phyloP scores from a whole-genome alignment of 2,113 vertebrate species.

The Anguilla rostrata region DNA sequence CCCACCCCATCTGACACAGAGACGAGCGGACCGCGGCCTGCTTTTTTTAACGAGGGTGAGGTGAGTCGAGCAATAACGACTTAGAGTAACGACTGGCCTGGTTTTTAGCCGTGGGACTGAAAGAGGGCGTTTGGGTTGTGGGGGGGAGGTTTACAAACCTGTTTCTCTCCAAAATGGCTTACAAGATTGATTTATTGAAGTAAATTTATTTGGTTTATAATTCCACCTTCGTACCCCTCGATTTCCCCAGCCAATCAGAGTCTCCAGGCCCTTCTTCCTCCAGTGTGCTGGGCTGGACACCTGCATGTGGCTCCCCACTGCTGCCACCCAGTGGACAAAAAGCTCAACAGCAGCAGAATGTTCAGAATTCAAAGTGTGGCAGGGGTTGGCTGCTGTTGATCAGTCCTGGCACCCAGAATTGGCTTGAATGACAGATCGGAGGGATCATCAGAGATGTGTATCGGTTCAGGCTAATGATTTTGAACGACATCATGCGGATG shows the following conservation, averaged over 20 bases:
- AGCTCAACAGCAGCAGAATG: not conserved
- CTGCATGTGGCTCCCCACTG: not conserved
- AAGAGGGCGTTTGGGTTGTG: not conserved
- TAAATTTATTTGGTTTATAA: not conserved
- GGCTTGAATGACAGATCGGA: not conserved
- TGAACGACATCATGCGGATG: too few species aligned
- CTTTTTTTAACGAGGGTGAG: slow-evolving; percentile 1
- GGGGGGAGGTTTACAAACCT: not conserved
- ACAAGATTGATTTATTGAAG: not conserved
- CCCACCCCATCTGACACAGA: too few species aligned
- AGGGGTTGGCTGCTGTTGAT: not conserved
- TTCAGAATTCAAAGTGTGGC: not conserved
- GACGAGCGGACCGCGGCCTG: not conserved
- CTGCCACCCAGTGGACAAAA: not conserved
- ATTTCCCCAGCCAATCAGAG: not conserved
- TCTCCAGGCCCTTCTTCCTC: not conserved
- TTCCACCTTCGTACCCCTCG: not conserved
- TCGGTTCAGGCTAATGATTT: too few species aligned
- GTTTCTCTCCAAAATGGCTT: not conserved
- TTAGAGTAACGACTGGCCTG: not conserved
- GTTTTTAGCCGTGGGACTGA: not conserved
- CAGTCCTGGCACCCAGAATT: too few species aligned
- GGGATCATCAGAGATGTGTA: too few species aligned
- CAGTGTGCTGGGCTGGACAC: not conserved
- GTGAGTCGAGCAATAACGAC: slow-evolving; percentile 6